phyloP scores from a whole-genome alignment of 2,113 vertebrate species.

The Neogale vison region DNA sequence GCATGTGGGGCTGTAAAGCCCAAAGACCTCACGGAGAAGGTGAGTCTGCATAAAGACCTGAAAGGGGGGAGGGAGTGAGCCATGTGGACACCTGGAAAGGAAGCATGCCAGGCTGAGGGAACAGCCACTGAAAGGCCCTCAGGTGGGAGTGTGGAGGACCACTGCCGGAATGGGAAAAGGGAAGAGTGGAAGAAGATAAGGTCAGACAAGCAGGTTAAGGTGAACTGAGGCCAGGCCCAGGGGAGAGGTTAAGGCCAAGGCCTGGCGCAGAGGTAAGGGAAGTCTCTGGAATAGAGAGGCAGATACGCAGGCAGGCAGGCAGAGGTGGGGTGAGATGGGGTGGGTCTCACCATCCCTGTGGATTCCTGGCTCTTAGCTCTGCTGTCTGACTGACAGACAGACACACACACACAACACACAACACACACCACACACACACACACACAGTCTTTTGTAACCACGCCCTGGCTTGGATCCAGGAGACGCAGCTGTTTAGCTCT shows the following conservation, averaged over 20 bases:
- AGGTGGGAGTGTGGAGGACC: too few species aligned
- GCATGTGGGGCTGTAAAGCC: neutral
- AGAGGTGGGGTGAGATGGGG: neutral
- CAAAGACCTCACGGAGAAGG: neutral
- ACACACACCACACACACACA: neutral
- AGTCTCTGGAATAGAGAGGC: neutral
- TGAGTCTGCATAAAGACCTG: neutral
- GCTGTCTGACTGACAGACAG: neutral
- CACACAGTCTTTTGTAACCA: neutral
- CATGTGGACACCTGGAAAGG: neutral
- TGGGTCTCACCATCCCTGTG: neutral
- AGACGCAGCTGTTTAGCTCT: neutral
- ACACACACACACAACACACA: too few species aligned
- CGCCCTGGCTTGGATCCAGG: neutral
- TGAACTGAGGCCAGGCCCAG: neutral
- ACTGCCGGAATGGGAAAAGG: neutral
- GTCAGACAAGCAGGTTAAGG: neutral
- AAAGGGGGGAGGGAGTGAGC: neutral
- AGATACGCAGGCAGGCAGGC: neutral
- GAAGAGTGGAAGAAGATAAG: neutral
- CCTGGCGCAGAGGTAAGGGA: neutral
- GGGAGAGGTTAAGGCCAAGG: neutral
- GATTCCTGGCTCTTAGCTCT: neutral
- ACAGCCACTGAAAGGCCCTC: neutral
- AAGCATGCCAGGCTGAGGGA: neutral